Conservation (phyloP, 2,113 vertebrate genomes). For the Hippocampus comes region DNA sequence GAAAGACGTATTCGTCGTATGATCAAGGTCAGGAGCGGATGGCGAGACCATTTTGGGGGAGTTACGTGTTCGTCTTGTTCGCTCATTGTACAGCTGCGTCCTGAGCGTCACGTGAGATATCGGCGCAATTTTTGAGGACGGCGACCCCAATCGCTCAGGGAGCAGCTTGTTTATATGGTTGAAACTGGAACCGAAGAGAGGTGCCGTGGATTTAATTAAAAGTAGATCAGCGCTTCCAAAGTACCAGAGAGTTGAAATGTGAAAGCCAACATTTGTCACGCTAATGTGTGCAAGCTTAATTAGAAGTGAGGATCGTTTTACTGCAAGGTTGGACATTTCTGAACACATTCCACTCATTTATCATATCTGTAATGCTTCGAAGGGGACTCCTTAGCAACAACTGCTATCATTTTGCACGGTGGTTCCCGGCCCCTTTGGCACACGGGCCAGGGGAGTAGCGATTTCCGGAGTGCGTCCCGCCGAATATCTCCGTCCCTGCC, state of each 20-base stretch:
- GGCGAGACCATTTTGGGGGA: not conserved
- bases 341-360: not conserved
- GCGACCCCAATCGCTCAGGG: not conserved
- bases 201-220: conserved; percentile 6
- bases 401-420: not conserved
- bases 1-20: too few relatives aligned
- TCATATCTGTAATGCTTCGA: not conserved
- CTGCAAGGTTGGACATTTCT: not conserved
- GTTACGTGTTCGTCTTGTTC: not conserved
- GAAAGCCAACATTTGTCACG: not conserved
- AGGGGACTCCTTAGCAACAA: not conserved
- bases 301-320: not conserved
- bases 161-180: conserved; percentile 7
- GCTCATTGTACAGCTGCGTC: not conserved
- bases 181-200: not conserved
- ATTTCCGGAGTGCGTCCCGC: not conserved
- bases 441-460: not conserved
- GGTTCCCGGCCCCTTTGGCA: not conserved
- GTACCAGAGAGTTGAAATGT: not conserved
- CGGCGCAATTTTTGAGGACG: not conserved
- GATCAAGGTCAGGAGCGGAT: not conserved
- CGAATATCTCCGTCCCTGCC: not conserved
- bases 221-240: not conserved
- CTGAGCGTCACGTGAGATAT: not conserved
- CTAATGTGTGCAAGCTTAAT: not conserved